Conservation (phyloP, 1,140 invertebrate genomes). For the Linepithema humile region DNA sequence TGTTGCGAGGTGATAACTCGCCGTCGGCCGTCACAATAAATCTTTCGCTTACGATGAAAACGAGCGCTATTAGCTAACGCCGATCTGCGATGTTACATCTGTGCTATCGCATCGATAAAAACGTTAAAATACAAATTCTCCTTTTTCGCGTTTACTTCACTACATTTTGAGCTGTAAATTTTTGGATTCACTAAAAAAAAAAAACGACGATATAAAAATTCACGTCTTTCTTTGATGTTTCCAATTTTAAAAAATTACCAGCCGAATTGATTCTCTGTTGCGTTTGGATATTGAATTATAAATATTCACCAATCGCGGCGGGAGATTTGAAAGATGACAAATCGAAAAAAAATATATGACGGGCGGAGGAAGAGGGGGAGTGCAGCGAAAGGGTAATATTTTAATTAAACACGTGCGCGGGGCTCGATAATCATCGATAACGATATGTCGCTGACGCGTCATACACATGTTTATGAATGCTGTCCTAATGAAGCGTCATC, state of each 20-base stretch:
- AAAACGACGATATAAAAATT: background rate
- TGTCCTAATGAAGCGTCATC: slow-evolving; percentile 60
- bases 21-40: slow-evolving; percentile 61
- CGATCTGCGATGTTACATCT: slow-evolving; percentile 50
- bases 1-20: slow-evolving; percentile 66
- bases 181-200: background rate
- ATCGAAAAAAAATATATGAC: background rate
- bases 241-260: slow-evolving; percentile 2
- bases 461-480: slow-evolving; percentile 64
- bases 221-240: background rate
- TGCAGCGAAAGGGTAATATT: background rate
- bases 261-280: background rate
- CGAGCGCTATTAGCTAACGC: slow-evolving; percentile 65
- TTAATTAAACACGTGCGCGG: slow-evolving; percentile 36
- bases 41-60: slow-evolving; percentile 55
- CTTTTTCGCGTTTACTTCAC: background rate
- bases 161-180: background rate
- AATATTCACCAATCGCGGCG: background rate
- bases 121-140: slow-evolving; percentile 43
- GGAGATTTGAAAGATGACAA: background rate
- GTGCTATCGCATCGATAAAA: slow-evolving; percentile 58
- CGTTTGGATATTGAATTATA: background rate
- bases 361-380: background rate
- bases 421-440: slow-evolving; percentile 53
- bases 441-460: background rate